Evolutionary conservation across 2,797 vertebrate species (phyloP).

Genomic region (Dromococcyx pavoninus): DNA sequence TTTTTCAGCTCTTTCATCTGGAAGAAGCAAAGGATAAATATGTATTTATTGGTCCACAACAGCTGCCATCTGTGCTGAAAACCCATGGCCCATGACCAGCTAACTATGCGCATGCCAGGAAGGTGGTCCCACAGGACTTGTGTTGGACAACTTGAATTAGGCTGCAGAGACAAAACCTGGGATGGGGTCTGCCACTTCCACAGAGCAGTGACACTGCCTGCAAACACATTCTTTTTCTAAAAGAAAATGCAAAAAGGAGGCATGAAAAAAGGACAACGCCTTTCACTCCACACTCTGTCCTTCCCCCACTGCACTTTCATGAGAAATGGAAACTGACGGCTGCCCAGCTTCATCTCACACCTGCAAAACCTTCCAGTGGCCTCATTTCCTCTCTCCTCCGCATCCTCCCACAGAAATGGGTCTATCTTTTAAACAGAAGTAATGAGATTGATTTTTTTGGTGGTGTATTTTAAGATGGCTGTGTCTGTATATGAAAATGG

Average conservation of each 20-base stretch:
- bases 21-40: neutral
- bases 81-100: neutral
- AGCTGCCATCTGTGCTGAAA: neutral
- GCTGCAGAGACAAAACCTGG: neutral
- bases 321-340: neutral
- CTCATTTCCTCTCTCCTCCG: constrained; percentile 47
- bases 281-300: accelerated
- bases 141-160: neutral
- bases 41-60: neutral
- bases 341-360: constrained; percentile 2
- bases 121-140: neutral
- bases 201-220: neutral
- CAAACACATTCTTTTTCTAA: neutral
- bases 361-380: constrained; percentile 7
- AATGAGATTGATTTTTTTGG: neutral
- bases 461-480: constrained; percentile 7
- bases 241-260: neutral
- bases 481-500: neutral
- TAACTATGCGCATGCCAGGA: neutral
- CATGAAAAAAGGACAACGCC: neutral
- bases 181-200: neutral
- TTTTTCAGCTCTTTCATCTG: neutral
- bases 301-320: neutral
- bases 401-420: constrained; percentile 13
- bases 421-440: constrained; percentile 44